Conservation (phyloP, 2,888 invertebrate genomes). For the Andrena flavipes region DNA sequence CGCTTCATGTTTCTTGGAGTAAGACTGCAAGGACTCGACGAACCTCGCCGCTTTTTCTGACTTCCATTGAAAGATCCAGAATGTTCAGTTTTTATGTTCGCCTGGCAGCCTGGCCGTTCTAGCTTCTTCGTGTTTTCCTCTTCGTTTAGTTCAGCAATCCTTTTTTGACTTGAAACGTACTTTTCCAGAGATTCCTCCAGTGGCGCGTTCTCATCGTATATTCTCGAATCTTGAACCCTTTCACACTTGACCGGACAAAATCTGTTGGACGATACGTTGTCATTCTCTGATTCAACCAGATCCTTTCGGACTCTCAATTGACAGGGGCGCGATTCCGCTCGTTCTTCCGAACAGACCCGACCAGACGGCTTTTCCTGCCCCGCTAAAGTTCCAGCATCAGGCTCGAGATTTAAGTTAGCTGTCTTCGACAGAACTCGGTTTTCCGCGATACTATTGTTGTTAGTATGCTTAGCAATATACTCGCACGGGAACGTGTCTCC, state of each 20-base stretch:
- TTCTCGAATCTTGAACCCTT: conserved; percentile 80
- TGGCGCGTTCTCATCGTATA: conserved; percentile 83
- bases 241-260: conserved; percentile 80
- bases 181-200: conserved; percentile 81
- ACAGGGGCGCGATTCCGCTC: conserved; percentile 71
- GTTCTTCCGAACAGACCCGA: conserved; percentile 68
- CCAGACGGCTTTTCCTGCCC: conserved; percentile 53
- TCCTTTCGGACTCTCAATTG: conserved; percentile 80
- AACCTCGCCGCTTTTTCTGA: conserved; percentile 78
- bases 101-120: conserved; percentile 75
- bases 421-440: not conserved
- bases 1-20: conserved; percentile 86
- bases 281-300: conserved; percentile 78
- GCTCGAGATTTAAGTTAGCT: not conserved
- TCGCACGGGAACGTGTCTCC: conserved; percentile 21
- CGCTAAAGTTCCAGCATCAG: not conserved
- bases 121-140: conserved; percentile 80
- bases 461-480: not conserved
- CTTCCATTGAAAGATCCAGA: conserved; percentile 78
- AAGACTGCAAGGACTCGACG: conserved; percentile 80
- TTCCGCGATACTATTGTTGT: not conserved
- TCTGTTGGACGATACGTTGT: conserved; percentile 77
- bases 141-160: conserved; percentile 78
- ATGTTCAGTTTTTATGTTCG: conserved; percentile 76
- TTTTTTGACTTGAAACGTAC: conserved; percentile 79